These are phyloP conservation scores for Barbus barbus DNA, from an alignment of 2,113 vertebrate genomes.

Conservation along the genomic window DNA sequence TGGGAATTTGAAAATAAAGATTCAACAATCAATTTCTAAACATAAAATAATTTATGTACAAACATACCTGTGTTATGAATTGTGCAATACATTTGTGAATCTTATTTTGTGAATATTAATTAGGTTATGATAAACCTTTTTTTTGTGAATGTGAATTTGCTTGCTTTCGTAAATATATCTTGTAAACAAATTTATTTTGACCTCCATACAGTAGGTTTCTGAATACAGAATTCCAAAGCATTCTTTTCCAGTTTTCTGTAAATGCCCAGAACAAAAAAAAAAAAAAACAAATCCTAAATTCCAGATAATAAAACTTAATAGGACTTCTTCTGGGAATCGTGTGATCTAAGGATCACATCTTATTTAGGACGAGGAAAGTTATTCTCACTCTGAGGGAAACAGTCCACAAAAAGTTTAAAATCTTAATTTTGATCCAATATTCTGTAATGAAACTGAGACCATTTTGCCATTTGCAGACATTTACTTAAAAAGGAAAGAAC, in stretches of 20 bases:
- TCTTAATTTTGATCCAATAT: neutral
- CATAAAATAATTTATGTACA: neutral
- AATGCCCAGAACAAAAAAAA: neutral
- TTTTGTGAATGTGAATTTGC: too few species aligned
- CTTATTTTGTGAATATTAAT: too few species aligned
- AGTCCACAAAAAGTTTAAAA: neutral
- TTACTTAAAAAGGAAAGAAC: neutral
- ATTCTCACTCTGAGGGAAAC: neutral
- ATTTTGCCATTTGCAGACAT: neutral
- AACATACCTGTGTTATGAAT: neutral
- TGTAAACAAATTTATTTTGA: neutral
- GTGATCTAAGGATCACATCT: neutral
- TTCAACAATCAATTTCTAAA: neutral
- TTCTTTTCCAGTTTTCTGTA: too few species aligned
- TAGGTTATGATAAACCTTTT: too few species aligned
- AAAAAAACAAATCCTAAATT: neutral
- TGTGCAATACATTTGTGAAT: too few species aligned
- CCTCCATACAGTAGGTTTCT: too few species aligned
- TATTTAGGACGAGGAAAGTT: neutral
- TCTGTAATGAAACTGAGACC: neutral
- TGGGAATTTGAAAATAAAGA: neutral
- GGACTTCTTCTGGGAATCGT: neutral
- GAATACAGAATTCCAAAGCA: too few species aligned
- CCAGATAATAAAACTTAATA: neutral
- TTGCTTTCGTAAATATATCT: neutral